A percentile compares a stretch with the other conserved stretches of the same genome.
These are phyloP conservation scores for Acrocephalus kingi DNA, from an alignment of 2,113 vertebrate genomes.

Conservation along the genomic window DNA sequence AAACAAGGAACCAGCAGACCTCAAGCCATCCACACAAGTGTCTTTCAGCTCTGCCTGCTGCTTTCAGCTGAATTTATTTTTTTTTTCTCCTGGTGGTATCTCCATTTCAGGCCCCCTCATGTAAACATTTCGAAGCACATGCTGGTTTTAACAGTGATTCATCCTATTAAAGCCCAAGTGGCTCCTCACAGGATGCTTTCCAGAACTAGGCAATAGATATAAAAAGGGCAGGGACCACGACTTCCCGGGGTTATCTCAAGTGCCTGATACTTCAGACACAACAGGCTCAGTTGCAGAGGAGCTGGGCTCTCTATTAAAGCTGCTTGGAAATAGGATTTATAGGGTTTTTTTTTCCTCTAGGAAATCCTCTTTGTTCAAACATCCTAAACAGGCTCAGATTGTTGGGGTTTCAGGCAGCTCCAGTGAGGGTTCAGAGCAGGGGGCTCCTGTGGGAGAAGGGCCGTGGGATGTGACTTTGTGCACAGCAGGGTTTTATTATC, in stretches of 20 bases:
- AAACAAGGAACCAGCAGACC: neutral
- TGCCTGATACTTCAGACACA: conserved; percentile 35
- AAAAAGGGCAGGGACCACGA: conserved; percentile 56
- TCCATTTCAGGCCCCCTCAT: conserved; percentile 13
- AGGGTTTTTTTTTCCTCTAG: neutral
- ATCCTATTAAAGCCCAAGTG: conserved; percentile 62
- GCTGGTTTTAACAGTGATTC: conserved; percentile 39
- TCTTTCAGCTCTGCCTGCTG: neutral
- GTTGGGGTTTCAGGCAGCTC: neutral
- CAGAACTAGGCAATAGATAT: conserved; percentile 61
- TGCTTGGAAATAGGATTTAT: neutral
- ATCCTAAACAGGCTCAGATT: neutral
- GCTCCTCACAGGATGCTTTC: conserved; percentile 56
- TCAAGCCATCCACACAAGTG: neutral
- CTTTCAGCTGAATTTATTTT: neutral
- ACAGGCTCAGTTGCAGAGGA: neutral
- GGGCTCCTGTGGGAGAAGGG: neutral
- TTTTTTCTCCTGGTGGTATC: neutral
- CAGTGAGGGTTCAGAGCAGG: neutral
- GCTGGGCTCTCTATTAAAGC: neutral
- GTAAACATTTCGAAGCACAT: conserved; percentile 52
- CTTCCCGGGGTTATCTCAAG: conserved; percentile 54
- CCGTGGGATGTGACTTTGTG: neutral
- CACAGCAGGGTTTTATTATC: neutral
- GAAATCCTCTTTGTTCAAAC: neutral